Evolutionary conservation across 2,113 vertebrate species (phyloP).

Genomic region (Synchiropus splendidus): DNA sequence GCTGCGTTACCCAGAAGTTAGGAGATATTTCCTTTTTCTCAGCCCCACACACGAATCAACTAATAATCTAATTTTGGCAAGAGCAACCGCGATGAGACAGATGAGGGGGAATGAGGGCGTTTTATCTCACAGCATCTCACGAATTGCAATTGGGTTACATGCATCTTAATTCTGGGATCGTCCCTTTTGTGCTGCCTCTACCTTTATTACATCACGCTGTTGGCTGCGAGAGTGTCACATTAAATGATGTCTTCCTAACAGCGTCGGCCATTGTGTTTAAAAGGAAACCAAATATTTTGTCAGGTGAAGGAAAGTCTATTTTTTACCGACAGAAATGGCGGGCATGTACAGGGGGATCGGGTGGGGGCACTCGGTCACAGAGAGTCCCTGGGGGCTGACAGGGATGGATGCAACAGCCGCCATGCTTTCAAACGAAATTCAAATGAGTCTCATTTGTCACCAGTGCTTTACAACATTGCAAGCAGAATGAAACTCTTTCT

Average conservation of each 20-base stretch:
- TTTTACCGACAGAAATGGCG: conserved; percentile 31
- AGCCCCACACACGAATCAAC: conserved; percentile 7
- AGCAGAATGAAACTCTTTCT: conserved; percentile 1
- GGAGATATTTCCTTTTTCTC: conserved; percentile 52
- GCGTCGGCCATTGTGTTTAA: conserved; percentile 39
- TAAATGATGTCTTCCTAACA: conserved; percentile 9
- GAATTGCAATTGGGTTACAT: conserved; percentile 62
- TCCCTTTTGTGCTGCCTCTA: conserved; percentile 51
- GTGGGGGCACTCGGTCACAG: conserved; percentile 7
- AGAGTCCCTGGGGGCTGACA: conserved; percentile 15
- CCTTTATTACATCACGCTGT: conserved; percentile 37
- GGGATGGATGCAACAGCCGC: conserved; percentile 14
- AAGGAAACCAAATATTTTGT: conserved; percentile 49
- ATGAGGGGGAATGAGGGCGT: conserved; percentile 54
- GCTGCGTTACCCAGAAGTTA: conserved; percentile 37
- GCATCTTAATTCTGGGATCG: conserved; percentile 61
- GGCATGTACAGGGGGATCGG: conserved; percentile 15
- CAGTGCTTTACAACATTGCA: conserved; percentile 29
- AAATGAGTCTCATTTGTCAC: conserved; percentile 30
- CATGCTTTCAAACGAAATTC: conserved; percentile 27
- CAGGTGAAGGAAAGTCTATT: conserved; percentile 49
- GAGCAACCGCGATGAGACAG: conserved; percentile 23
- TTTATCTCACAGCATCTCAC: conserved; percentile 53
- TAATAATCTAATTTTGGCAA: no score
- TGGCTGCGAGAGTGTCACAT: conserved; percentile 27